A percentile compares a stretch with the other conserved stretches of the same genome.
Conservation (phyloP, 2,888 invertebrate species). For the Morpho achilles region DNA sequence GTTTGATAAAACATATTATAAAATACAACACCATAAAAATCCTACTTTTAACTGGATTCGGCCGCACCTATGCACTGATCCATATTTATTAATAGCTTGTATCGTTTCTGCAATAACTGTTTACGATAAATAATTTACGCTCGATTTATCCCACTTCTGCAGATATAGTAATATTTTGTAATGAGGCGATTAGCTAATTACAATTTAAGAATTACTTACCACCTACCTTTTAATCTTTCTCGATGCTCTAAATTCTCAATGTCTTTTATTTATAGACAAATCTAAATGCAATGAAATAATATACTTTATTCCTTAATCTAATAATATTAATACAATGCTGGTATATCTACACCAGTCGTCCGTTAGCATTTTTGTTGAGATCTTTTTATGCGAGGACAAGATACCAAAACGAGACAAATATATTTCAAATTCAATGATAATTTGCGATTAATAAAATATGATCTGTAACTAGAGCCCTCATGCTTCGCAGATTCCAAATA, state of each 20-base stretch:
- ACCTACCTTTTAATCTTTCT: slow-evolving; percentile 6
- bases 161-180: not conserved
- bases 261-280: slow-evolving; percentile 25
- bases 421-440: slow-evolving; percentile 19
- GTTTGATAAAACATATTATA: not conserved
- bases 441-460: slow-evolving; percentile 22
- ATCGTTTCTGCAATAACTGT: slow-evolving; percentile 8
- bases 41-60: slow-evolving; percentile 16
- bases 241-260: slow-evolving; percentile 10
- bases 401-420: slow-evolving; percentile 16
- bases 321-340: not conserved
- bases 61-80: slow-evolving; percentile 19
- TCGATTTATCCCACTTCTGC: not conserved
- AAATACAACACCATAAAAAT: not conserved
- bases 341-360: not conserved
- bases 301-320: not conserved
- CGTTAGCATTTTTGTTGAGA: not conserved
- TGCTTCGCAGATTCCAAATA: slow-evolving; percentile 22
- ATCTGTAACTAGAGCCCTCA: slow-evolving; percentile 22
- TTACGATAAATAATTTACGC: slow-evolving; percentile 6
- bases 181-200: slow-evolving; percentile 12
- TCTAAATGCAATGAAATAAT: slow-evolving; percentile 23
- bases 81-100: slow-evolving; percentile 9
- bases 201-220: slow-evolving; percentile 4
- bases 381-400: slow-evolving; percentile 13